A percentile compares a stretch with the other conserved stretches of the same genome.
Evolutionary conservation across 2,888 invertebrate species (phyloP).

Genomic region (Sisyra terminalis): DNA sequence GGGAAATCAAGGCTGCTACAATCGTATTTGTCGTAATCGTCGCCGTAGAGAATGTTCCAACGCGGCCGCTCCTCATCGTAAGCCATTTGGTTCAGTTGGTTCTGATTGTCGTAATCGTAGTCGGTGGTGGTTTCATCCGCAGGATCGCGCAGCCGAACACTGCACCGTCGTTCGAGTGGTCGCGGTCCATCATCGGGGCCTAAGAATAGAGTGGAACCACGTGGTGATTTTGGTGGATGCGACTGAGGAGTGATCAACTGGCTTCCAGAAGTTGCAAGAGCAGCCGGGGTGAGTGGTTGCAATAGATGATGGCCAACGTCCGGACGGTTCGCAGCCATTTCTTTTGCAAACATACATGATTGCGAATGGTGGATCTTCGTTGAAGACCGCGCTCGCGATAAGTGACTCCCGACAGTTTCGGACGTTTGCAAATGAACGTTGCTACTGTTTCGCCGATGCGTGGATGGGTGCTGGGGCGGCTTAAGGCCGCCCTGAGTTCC

Average conservation of each 20-base stretch:
- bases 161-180: constrained; percentile 26
- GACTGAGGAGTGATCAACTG: constrained; percentile 11
- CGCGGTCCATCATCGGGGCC: constrained; percentile 15
- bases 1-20: constrained; percentile 29
- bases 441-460: constrained; percentile 15
- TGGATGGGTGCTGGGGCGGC: constrained; percentile 28
- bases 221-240: constrained; percentile 17
- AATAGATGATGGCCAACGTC: neutral
- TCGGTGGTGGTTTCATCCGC: constrained; percentile 18
- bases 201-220: constrained; percentile 16
- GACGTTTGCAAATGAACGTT: constrained; percentile 4
- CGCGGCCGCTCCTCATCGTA: constrained; percentile 26
- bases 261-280: constrained; percentile 15
- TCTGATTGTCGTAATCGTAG: constrained; percentile 18
- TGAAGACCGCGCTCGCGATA: constrained; percentile 4
- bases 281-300: neutral
- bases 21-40: constrained; percentile 18
- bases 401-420: constrained; percentile 4
- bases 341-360: constrained; percentile 7
- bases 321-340: neutral
- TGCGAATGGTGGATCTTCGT: constrained; percentile 8
- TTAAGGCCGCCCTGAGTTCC: constrained; percentile 27
- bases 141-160: constrained; percentile 31
- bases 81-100: constrained; percentile 23
- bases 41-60: constrained; percentile 22